Conservation (phyloP, 2,797 vertebrate genomes). For the Melanotaenia pygmaea region DNA sequence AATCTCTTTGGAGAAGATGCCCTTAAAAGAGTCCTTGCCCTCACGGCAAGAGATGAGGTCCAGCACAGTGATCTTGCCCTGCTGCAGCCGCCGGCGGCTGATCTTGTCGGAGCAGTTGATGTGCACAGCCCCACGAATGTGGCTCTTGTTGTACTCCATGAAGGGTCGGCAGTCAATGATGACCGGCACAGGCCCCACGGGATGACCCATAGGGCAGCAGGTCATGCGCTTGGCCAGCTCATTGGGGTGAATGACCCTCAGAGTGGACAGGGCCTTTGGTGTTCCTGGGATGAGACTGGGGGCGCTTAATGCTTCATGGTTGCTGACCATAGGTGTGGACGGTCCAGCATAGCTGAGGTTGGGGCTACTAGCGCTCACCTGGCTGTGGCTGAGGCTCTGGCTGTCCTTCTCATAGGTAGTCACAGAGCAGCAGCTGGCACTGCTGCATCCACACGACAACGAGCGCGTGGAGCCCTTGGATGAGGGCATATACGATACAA, state of each 20-base stretch:
- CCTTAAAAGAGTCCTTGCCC: slow-evolving; percentile 96
- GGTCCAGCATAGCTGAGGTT: slow-evolving; percentile 85
- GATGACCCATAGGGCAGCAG: slow-evolving; percentile 91
- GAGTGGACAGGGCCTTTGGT: slow-evolving; percentile 83
- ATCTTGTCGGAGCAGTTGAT: slow-evolving; percentile 99
- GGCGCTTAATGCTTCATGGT: slow-evolving; percentile 82
- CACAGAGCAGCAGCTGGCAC: slow-evolving; percentile 98
- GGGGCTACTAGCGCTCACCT: slow-evolving; percentile 87
- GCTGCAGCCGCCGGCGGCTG: slow-evolving; percentile 95
- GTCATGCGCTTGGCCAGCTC: slow-evolving; percentile 96
- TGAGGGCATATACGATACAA: slow-evolving; percentile 99
- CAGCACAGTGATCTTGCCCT: slow-evolving; percentile 98
- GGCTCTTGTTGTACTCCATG: slow-evolving; percentile 98
- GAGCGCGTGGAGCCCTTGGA: slow-evolving; percentile 99
- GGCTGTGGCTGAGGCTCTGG: slow-evolving; percentile 87
- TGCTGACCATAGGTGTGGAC: slow-evolving; percentile 87
- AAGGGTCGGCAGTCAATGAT: slow-evolving; percentile 99
- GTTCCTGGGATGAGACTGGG: slow-evolving; percentile 83
- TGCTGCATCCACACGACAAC: slow-evolving; percentile 99
- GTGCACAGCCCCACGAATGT: slow-evolving; percentile 96
- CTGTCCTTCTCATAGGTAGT: slow-evolving; percentile 96
- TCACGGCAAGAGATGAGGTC: slow-evolving; percentile 97
- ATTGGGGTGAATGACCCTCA: slow-evolving; percentile 93
- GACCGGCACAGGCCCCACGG: slow-evolving; percentile 89
- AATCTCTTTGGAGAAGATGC: slow-evolving; percentile 99